Conservation (phyloP, 2,888 invertebrate genomes). For the Mylabris sibirica region DNA sequence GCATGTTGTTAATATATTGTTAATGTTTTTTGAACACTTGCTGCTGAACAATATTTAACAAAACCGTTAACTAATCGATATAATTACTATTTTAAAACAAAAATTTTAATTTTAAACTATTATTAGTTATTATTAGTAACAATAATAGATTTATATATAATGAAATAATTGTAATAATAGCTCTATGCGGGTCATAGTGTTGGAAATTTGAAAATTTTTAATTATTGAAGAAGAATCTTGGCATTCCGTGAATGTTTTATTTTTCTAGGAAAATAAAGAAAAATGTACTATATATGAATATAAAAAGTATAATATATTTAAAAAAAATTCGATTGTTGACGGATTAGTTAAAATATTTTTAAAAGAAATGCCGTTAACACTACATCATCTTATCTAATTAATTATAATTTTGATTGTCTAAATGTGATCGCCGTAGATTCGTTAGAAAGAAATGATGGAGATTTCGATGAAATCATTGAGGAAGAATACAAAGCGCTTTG, state of each 20-base stretch:
- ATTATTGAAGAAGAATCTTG: constrained; percentile 40
- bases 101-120: background rate
- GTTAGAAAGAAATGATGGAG: constrained; percentile 33
- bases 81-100: constrained; percentile 30
- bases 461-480: constrained; percentile 31
- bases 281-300: background rate
- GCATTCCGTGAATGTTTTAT: constrained; percentile 49
- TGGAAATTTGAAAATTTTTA: constrained; percentile 18
- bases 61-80: constrained; percentile 52
- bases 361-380: constrained; percentile 46
- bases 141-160: constrained; percentile 7
- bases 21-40: constrained; percentile 57
- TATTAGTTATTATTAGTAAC: constrained; percentile 2
- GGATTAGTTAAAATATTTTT: constrained; percentile 50
- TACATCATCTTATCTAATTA: no score
- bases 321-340: constrained; percentile 48
- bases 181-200: constrained; percentile 53
- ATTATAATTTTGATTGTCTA: constrained; percentile 53
- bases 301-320: no score
- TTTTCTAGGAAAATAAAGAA: constrained; percentile 32
- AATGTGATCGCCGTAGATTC: constrained; percentile 55
- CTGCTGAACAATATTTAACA: constrained; percentile 49
- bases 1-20: constrained; percentile 64
- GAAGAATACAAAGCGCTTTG: constrained; percentile 30
- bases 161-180: constrained; percentile 21